Evolutionary conservation across 2,797 vertebrate genomes (phyloP).

Genomic region (Ctenosaura bakeri): DNA sequence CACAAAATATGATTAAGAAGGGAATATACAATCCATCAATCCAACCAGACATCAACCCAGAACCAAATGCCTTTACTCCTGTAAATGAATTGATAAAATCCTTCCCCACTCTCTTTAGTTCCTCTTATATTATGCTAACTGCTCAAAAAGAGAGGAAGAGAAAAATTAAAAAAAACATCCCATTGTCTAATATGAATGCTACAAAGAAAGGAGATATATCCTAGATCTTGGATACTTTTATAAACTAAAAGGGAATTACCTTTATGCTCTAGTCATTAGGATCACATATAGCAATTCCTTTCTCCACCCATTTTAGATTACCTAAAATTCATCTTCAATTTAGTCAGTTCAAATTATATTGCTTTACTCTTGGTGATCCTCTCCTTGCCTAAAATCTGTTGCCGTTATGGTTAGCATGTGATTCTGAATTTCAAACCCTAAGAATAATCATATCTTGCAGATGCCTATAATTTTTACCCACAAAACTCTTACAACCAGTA

Average conservation of each 20-base stretch:
- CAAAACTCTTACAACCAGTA: neutral
- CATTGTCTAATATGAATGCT: neutral
- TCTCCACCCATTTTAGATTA: neutral
- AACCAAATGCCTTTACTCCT: neutral
- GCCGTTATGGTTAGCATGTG: neutral
- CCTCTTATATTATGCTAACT: neutral
- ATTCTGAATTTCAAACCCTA: neutral
- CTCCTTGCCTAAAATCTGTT: neutral
- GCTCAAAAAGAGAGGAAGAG: neutral
- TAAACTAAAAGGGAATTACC: neutral
- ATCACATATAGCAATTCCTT: neutral
- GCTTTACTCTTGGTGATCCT: neutral
- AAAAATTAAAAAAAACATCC: neutral
- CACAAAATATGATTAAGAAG: neutral
- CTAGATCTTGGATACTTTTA: neutral
- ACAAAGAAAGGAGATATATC: neutral
- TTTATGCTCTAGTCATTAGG: neutral
- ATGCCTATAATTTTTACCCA: neutral
- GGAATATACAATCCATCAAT: neutral
- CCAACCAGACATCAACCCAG: neutral
- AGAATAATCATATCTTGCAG: neutral
- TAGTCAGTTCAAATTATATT: slow-evolving; percentile 1
- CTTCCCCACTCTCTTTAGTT: neutral
- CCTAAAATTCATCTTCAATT: neutral
- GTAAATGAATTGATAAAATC: neutral